These are phyloP conservation scores for Sphyrna mokarran DNA, from an alignment of 2,113 vertebrate genomes.

Conservation along the genomic window DNA sequence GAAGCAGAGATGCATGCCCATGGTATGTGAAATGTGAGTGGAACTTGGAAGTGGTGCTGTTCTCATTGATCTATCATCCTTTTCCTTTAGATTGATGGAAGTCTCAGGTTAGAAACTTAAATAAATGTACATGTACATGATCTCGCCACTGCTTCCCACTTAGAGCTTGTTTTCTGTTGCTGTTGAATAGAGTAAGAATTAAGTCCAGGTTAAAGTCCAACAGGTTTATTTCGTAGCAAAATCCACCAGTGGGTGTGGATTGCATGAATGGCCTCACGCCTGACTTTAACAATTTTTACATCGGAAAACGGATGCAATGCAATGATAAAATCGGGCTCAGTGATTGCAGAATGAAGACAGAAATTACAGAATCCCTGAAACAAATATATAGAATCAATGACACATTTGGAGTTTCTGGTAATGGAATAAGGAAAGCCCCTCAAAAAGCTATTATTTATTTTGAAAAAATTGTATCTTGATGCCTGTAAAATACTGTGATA, in stretches of 20 bases:
- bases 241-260: too few species aligned
- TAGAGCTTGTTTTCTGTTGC: neutral
- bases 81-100: neutral
- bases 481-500: neutral
- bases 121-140: neutral
- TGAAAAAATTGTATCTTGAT: neutral
- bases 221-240: too few species aligned
- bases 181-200: neutral
- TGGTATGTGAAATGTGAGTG: too few species aligned
- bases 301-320: too few species aligned
- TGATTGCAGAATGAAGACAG: neutral
- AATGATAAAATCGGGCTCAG: too few species aligned
- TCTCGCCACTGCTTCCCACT: neutral
- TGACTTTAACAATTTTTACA: too few species aligned
- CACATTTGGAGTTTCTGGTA: neutral
- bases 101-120: neutral
- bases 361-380: neutral
- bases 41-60: neutral
- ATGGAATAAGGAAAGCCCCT: neutral
- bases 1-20: too few species aligned
- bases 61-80: neutral
- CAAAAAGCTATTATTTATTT: neutral
- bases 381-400: neutral
- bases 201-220: too few species aligned
- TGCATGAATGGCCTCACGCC: too few species aligned